Evolutionary conservation across 2,113 vertebrate species (phyloP).

Genomic region (Triplophysa siluroides): DNA sequence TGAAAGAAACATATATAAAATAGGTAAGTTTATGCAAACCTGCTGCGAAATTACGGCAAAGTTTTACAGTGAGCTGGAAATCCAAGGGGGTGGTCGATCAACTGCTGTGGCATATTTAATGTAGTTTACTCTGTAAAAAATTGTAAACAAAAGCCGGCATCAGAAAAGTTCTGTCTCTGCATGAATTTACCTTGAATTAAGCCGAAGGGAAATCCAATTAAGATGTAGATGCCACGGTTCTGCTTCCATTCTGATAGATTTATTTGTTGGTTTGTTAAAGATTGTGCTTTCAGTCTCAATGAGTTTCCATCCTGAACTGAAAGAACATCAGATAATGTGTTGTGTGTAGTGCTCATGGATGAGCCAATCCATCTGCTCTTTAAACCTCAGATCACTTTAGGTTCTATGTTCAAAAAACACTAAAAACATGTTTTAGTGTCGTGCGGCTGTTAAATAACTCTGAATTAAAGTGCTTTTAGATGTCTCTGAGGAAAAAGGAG

Average conservation of each 20-base stretch:
- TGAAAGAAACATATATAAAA: too few species aligned
- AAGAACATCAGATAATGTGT: background rate
- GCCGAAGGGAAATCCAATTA: background rate
- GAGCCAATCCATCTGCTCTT: too few species aligned
- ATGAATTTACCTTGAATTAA: background rate
- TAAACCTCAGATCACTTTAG: too few species aligned
- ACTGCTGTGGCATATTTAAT: background rate
- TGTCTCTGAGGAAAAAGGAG: conserved; percentile 7
- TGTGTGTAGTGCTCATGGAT: too few species aligned
- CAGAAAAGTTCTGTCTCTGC: background rate
- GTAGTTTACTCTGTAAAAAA: background rate
- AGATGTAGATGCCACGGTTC: background rate
- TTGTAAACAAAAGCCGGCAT: conserved; percentile 11
- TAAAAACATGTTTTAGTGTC: too few species aligned
- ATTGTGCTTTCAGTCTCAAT: background rate
- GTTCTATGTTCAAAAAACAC: too few species aligned
- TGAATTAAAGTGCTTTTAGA: background rate
- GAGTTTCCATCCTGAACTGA: background rate
- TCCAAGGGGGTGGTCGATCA: background rate
- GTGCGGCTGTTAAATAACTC: background rate
- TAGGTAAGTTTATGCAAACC: too few species aligned
- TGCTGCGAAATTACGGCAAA: too few species aligned
- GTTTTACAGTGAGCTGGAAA: too few species aligned
- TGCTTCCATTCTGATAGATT: background rate
- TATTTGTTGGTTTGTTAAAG: background rate